A percentile compares a stretch with the other conserved stretches of the same genome.
Conservation (phyloP, 1,140 invertebrate genomes). For the Doryteuthis pealeii region DNA sequence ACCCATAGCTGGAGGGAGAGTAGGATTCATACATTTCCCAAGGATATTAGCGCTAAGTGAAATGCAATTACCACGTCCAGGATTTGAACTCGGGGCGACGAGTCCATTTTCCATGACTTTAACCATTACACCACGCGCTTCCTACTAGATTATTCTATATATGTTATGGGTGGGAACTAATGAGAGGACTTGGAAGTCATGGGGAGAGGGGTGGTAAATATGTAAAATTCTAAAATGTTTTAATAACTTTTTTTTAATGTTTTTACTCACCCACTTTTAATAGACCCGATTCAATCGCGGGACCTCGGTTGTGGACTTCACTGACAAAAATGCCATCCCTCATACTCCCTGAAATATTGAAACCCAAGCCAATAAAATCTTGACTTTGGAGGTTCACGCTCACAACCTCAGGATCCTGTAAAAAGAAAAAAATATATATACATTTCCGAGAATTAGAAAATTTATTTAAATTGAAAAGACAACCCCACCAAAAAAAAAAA, state of each 20-base stretch:
- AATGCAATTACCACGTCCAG: no score
- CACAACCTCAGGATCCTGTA: conserved; percentile 64
- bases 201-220: not conserved
- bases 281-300: conserved; percentile 80
- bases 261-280: conserved; percentile 73
- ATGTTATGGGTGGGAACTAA: not conserved
- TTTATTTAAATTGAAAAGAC: no score
- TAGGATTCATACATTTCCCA: no score
- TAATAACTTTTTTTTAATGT: not conserved
- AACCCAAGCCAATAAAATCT: conserved; percentile 88
- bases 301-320: conserved; percentile 81
- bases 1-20: no score
- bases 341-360: conserved; percentile 86
- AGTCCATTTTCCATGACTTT: no score
- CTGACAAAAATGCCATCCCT: conserved; percentile 85
- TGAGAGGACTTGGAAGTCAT: not conserved
- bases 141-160: not conserved
- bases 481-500: no score
- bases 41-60: no score
- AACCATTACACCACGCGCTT: no score
- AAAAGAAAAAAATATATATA: conserved; percentile 16
- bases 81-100: not conserved
- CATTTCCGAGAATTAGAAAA: no score
- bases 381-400: conserved; percentile 77
- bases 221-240: not conserved